Evolutionary conservation across 1,140 invertebrate genomes (phyloP), one percentile per base, ranked within the genome.

Genomic region (Panonychus citri): DNA sequence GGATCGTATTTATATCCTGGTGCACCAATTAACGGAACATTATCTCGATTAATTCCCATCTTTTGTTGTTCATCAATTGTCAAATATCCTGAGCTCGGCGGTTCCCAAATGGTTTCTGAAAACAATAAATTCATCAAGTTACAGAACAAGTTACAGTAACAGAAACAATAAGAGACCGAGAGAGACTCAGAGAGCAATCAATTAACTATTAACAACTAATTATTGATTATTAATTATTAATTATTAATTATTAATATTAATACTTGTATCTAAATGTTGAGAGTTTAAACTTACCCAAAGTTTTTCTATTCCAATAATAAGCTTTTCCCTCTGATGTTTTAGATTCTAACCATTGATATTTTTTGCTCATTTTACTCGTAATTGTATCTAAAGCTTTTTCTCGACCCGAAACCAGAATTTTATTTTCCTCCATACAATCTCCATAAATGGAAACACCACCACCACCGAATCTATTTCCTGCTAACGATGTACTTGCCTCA

Each of bases 281-380:
- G 8, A 57, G 26, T 53, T 13, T 25, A 40, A 21, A 57, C 51
- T 49, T 39, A 63, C 62, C 61, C 26, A 57, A 53, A 46, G 58
- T 63, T 51, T 60, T 57, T 43, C 24, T 51, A 57, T 64, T 63
- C 60, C 58, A 63, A 53, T 64, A 64, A 56, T 61, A 64, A 30
- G 54, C 54, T 34, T 57, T 28, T 37, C 61, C 63, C 34, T 64
- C 62, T 1, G 57, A 54, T 19, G 58, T 59, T 27, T 60, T 59
- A 8, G 58, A 56, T 59, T 64, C 63, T 37, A 60, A 57, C 63
- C 63, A 64, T 57, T 55, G 40, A 39, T 8, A 17, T 46, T 58
- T 60, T 12, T 50, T 48, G 48, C 58, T 46, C n/a, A 60, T 39
- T 55, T 49, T 42, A 34, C 49, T 49, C 1, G 49, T 25, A 39